These are phyloP conservation scores for Eudemis profundana DNA, from an alignment of 2,888 invertebrate genomes.

Conservation along the genomic window DNA sequence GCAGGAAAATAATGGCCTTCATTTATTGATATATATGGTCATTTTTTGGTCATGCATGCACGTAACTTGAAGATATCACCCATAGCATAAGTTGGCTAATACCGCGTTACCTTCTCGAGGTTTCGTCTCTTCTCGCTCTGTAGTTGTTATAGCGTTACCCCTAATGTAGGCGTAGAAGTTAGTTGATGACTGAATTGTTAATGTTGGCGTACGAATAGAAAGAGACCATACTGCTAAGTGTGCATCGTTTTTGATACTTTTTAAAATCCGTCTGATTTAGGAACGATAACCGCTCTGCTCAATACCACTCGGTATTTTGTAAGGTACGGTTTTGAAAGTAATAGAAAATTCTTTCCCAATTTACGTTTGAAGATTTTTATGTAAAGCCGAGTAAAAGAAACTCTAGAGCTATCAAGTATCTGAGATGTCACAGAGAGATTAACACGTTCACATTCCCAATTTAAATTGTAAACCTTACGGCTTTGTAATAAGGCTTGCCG, in stretches of 20 bases:
- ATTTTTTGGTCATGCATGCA: slow-evolving; percentile 3
- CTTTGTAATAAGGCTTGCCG: no score
- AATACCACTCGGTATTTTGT: not conserved
- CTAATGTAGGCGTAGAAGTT: slow-evolving; percentile 31
- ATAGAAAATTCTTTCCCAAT: no score
- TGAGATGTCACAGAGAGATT: no score
- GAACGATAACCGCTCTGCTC: no score
- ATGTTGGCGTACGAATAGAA: slow-evolving; percentile 21
- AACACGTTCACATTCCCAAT: no score
- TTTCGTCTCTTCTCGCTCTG: slow-evolving; percentile 32
- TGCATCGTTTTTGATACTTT: not conserved
- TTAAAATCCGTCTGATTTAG: not conserved
- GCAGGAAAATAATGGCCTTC: not conserved
- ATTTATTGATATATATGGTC: no score
- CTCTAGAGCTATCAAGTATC: no score
- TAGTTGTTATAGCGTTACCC: slow-evolving; percentile 37
- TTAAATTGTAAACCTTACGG: no score
- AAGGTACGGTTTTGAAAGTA: no score
- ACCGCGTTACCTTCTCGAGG: slow-evolving; percentile 33
- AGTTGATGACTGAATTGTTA: slow-evolving; percentile 41
- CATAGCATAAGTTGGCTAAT: slow-evolving; percentile 18
- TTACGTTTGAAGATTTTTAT: not conserved
- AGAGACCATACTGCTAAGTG: slow-evolving; percentile 24
- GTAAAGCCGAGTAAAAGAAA: not conserved
- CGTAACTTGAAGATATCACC: slow-evolving; percentile 19